Conservation (phyloP, 2,888 invertebrate species). For the Charanyca ferruginea region DNA sequence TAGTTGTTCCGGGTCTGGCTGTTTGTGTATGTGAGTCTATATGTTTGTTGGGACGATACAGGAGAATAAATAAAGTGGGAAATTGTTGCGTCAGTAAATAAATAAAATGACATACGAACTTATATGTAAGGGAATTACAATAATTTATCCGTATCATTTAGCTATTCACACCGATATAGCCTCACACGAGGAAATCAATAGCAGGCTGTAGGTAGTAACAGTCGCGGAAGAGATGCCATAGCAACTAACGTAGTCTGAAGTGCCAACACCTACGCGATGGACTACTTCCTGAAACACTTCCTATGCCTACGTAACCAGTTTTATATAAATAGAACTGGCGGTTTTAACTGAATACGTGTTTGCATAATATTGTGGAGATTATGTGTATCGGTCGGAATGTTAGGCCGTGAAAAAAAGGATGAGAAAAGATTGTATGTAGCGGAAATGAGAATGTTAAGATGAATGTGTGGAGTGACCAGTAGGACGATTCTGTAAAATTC, state of each 20-base stretch:
- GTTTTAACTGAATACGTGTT: not conserved
- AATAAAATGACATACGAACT: too few relatives aligned
- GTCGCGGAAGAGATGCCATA: constrained; percentile 32
- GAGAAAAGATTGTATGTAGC: too few relatives aligned
- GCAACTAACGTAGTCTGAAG: constrained; percentile 29
- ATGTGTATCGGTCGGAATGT: too few relatives aligned
- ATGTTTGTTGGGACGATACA: too few relatives aligned
- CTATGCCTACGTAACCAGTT: constrained; percentile 27
- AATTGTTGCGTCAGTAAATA: too few relatives aligned
- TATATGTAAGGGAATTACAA: not conserved
- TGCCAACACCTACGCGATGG: not conserved
- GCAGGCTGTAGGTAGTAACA: not conserved
- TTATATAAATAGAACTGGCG: constrained; percentile 11
- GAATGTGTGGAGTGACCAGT: too few relatives aligned
- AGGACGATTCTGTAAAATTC: too few relatives aligned
- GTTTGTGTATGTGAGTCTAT: too few relatives aligned
- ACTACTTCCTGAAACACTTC: constrained; percentile 48
- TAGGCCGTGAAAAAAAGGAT: too few relatives aligned
- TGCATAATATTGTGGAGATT: not conserved
- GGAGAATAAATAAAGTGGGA: too few relatives aligned
- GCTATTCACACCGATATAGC: constrained; percentile 3
- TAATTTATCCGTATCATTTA: constrained; percentile 10
- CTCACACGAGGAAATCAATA: constrained; percentile 27
- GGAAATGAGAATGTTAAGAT: too few relatives aligned
- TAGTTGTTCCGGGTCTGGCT: too few relatives aligned